Conservation (phyloP, 2,888 invertebrate species). For the Clostera curtula region DNA sequence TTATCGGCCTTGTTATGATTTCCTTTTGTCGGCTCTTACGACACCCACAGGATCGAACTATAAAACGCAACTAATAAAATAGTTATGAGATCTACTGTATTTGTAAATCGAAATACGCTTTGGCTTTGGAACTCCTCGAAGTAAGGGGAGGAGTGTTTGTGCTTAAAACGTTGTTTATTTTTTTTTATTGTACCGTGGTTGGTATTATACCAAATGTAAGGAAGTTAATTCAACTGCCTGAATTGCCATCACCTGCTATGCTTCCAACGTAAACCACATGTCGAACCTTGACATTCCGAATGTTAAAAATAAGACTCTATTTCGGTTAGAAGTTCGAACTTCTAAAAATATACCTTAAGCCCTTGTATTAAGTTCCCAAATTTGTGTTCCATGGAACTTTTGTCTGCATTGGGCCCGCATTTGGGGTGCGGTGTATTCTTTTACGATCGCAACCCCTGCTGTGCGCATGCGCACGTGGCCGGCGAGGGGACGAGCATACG, state of each 20-base stretch:
- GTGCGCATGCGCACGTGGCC: conserved; percentile 62
- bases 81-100: no score
- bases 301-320: conserved; percentile 71
- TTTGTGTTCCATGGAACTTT: conserved; percentile 12
- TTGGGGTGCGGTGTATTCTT: conserved; percentile 57
- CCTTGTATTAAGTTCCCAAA: conserved; percentile 32
- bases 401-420: conserved; percentile 44
- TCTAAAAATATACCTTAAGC: conserved; percentile 36
- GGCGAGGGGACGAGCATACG: conserved; percentile 36
- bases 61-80: no score
- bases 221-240: conserved; percentile 15
- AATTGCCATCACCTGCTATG: conserved; percentile 53
- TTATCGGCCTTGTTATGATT: no score
- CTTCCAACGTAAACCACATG: conserved; percentile 58
- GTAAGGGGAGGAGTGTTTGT: no score
- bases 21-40: no score
- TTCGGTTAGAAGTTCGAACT: conserved; percentile 36
- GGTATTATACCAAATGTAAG: neutral
- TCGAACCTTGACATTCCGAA: conserved; percentile 69
- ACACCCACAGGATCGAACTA: no score
- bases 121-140: no score
- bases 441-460: conserved; percentile 64
- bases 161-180: no score
- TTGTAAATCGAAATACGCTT: no score
- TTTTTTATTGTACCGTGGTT: no score